These are phyloP conservation scores for Vollenhovia emeryi DNA, from an alignment of 1,140 invertebrate genomes.

Conservation along the genomic window DNA sequence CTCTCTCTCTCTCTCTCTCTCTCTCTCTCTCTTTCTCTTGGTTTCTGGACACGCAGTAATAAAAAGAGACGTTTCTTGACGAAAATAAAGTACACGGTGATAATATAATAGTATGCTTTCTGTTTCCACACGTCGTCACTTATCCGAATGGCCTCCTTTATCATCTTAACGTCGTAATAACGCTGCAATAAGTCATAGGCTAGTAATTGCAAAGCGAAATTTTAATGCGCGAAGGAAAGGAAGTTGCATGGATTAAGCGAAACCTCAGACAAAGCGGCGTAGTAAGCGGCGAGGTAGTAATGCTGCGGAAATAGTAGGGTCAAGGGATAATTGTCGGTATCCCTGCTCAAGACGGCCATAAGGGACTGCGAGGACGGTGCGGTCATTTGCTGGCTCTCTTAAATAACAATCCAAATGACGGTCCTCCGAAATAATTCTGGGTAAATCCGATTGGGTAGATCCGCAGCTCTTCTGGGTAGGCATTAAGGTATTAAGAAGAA, in stretches of 20 bases:
- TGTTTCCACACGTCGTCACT: neutral
- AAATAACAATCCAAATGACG: slow-evolving; percentile 34
- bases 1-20: too few species aligned
- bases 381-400: slow-evolving; percentile 21
- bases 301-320: slow-evolving; percentile 42
- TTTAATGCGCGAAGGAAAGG: neutral
- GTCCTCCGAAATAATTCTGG: slow-evolving; percentile 6
- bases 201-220: neutral
- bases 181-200: neutral
- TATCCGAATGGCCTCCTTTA: neutral
- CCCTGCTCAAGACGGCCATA: slow-evolving; percentile 5
- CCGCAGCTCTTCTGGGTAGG: neutral
- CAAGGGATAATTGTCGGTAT: slow-evolving; percentile 49
- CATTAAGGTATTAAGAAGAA: neutral
- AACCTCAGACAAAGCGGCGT: slow-evolving; percentile 37
- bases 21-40: too few species aligned
- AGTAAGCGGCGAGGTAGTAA: slow-evolving; percentile 12
- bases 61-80: neutral
- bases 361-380: slow-evolving; percentile 8
- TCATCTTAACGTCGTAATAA: neutral
- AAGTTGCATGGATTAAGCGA: slow-evolving; percentile 39
- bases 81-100: neutral
- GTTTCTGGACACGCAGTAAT: neutral
- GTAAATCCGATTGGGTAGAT: neutral
- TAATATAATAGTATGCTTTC: neutral